Evolutionary conservation across 2,888 invertebrate genomes (phyloP), one percentile per base, ranked within the genome.

Genomic region (Saturnia pavonia): DNA sequence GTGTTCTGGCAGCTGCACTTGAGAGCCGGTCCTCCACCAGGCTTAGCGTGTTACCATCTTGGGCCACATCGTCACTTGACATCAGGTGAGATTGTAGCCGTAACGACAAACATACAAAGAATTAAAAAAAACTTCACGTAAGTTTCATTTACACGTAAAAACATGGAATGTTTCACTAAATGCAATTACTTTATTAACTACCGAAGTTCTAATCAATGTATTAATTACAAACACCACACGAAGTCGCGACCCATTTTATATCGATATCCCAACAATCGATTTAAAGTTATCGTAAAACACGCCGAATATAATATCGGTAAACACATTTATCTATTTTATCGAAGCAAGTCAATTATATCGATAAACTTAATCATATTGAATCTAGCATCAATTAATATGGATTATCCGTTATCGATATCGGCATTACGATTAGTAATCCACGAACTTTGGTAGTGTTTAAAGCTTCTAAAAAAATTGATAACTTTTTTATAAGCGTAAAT

Each of bases 101-200:
- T 4, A 34, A 34, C 34, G 2, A 34, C 2, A 34, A 34, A 34
- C 3, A 34, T 34, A 34, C 2, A 4, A 34, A 34, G 6, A 34
- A 34, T 4, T 4, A 34, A 34, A 34, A 34, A 34, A 34, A 34
- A 34, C 34, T 34, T 6, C 1, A 19, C 57, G 27, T 2, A 25
- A 27, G 14, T 60, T 2, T 60, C 25, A 27, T 48, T 22, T 27
- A 27, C 14, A 27, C 25, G 14, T 60, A 60, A 60, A 19, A 14
- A 27, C 14, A 60, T 60, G 57, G 57, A 60, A 60, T 60, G 57
- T 60, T 60, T 14, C 25, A 25, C 12, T 60, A 60, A 60, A 60
- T 60, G 57, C 57, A 9, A 22, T 54, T 22, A 22, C 8, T 54
- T 22, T n/a, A 54, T 34, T 34, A 34, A 34, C 34, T 2, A 34